Percentiles rank a stretch among this genome's conserved stretches.
Conservation (phyloP, 2,797 vertebrate species). For the Heliangelus exortis region DNA sequence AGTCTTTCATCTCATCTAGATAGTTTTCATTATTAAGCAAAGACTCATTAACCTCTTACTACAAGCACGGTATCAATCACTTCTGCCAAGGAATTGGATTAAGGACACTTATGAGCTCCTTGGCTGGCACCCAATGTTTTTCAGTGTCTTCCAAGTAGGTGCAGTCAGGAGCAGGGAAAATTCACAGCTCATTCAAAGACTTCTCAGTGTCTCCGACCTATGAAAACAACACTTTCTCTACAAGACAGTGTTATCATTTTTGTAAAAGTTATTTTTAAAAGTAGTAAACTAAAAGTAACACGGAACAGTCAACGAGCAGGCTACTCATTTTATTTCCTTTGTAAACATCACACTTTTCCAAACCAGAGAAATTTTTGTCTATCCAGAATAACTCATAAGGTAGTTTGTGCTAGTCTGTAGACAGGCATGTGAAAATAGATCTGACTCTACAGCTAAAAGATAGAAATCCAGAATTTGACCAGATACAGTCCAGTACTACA, state of each 20-base stretch:
- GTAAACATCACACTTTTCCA: not conserved
- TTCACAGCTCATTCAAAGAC: not conserved
- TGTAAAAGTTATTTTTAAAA: conserved; percentile 34
- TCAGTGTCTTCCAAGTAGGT: not conserved
- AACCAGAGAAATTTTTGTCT: not conserved
- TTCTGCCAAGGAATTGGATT: conserved; percentile 16
- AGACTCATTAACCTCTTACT: conserved; percentile 48
- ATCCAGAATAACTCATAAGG: not conserved
- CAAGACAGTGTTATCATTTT: not conserved
- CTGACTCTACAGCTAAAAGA: not conserved
- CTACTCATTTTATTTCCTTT: not conserved
- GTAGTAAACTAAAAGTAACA: conserved; percentile 30
- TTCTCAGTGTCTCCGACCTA: not conserved
- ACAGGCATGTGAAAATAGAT: not conserved
- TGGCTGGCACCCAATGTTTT: not conserved
- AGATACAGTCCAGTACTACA: not conserved
- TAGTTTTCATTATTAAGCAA: conserved; percentile 53
- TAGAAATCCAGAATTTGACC: not conserved
- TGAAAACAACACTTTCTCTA: not conserved
- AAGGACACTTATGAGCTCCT: not conserved
- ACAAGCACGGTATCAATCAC: not conserved
- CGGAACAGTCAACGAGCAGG: not conserved
- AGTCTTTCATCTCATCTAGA: conserved; percentile 37
- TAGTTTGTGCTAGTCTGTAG: not conserved
- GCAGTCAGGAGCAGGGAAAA: not conserved